Base-by-base conservation (phyloP, 2,113 vertebrate species). In the Dromas ardeola region DNA sequence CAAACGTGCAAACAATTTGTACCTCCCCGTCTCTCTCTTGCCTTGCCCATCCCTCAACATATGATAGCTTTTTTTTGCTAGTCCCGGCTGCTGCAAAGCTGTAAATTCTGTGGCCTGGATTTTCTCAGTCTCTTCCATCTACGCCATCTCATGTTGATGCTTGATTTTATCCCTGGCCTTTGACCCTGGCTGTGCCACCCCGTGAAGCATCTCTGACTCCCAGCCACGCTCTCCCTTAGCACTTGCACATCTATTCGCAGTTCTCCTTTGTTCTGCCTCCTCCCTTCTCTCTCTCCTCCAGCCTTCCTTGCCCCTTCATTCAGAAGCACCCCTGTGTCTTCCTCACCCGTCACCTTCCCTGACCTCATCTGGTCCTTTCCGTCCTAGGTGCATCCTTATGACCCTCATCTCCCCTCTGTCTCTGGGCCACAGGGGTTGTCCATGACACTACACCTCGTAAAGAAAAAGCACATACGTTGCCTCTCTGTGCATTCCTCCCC, bases 351-450 rank as follows among this genome's bases (percentile, higher is more conserved):
- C 76, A 55, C 85, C 72, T 88, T 65, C 38, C 58, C 58, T 81
- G 72, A 30, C 72, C 42, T 62, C 74, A 5, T 20, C 66, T 69
- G 74, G 18, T 42, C 32, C 42, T 86, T 82, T 47, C 55, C 8
- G 1, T n/a, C 66, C 19, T 6, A 7, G 18, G 18, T 40, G 38
- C 29, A 22, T 27, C 71, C 70, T 59, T 62, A 26, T 15, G 58
- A 56, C n/a, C 17, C n/a, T 82, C 79, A 30, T 26, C n/a, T 58
- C 82, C 36, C 0, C 0, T 0, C 0, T 10, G 30, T 29, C 87
- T 61, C 52, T 27, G 29, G 50, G 34, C 79, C 11, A 0, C 72
- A 18, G n/a, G 47, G 21, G 4, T n/a, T 76, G 84, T 42, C 78
- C 0, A 0, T 58, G 78, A 53, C 40, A 6, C 58, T 27, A 2